Conservation (phyloP, 2,888 invertebrate species). For the Xestia ashworthii region DNA sequence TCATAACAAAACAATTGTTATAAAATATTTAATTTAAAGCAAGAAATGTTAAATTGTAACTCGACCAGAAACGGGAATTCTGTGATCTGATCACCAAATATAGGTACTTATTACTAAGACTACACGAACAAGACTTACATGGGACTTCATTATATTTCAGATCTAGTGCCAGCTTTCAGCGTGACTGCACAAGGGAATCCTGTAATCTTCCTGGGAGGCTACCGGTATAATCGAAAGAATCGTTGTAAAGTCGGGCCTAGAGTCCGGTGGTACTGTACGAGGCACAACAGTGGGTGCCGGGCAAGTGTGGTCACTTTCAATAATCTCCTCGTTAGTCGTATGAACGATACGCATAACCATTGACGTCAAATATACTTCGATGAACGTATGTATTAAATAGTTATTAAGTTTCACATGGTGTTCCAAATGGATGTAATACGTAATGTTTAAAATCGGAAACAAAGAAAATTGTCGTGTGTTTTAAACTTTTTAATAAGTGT, state of each 20-base stretch:
- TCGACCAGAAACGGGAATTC: neutral
- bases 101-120: neutral
- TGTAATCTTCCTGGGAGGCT: conserved; percentile 33
- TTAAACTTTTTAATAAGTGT: neutral
- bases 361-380: neutral
- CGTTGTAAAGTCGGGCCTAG: conserved; percentile 24
- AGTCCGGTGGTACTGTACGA: conserved; percentile 39
- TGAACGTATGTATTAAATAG: neutral
- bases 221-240: conserved; percentile 44
- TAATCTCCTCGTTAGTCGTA: conserved; percentile 14
- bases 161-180: conserved; percentile 20
- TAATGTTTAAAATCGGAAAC: neutral
- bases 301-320: conserved; percentile 36
- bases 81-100: neutral
- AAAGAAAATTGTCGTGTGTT: neutral
- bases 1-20: neutral
- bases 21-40: neutral
- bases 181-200: conserved; percentile 38
- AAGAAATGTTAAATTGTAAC: neutral
- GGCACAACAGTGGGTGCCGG: conserved; percentile 28
- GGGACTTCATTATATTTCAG: conserved; percentile 26
- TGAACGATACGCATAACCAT: conserved; percentile 30
- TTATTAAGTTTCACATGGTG: neutral
- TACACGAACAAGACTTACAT: neutral
- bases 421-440: neutral